phyloP scores from a whole-genome alignment of 2,888 invertebrate genomes.

The Lithophane semibrunnea region DNA sequence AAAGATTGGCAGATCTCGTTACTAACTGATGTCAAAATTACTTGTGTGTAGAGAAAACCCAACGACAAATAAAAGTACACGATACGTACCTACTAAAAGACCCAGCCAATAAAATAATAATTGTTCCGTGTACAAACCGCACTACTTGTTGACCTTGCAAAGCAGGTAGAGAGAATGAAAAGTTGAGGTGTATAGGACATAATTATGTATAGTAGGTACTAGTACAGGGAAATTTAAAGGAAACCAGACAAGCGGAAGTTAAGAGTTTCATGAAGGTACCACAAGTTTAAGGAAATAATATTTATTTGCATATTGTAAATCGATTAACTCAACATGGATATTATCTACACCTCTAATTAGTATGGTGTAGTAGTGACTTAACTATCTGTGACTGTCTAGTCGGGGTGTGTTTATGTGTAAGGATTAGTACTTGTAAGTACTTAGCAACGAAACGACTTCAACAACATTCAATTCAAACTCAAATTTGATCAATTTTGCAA shows the following conservation, averaged over 20 bases:
- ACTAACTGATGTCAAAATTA: background rate
- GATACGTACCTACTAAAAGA: constrained; percentile 6
- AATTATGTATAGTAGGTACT: constrained; percentile 1
- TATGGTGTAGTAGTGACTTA: background rate
- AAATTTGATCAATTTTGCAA: constrained; percentile 1
- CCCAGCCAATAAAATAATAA: constrained; percentile 30
- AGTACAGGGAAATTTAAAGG: constrained; percentile 39
- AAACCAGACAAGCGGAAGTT: constrained; percentile 13
- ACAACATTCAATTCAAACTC: background rate
- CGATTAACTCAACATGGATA: background rate
- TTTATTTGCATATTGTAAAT: constrained; percentile 1
- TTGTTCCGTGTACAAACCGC: constrained; percentile 45
- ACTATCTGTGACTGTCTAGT: background rate
- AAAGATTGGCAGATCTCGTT: background rate
- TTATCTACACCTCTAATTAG: background rate
- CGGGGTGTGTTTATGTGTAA: background rate
- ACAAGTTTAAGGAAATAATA: background rate
- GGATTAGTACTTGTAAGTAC: background rate
- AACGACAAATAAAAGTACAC: constrained; percentile 14
- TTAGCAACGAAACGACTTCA: background rate
- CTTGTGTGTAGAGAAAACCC: constrained; percentile 9
- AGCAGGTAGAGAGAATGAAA: constrained; percentile 56
- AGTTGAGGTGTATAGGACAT: constrained; percentile 20
- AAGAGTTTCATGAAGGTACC: background rate
- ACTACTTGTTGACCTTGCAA: constrained; percentile 72